Base-by-base conservation (phyloP, 2,888 invertebrate species). In the Stictocephala bisonia region DNA sequence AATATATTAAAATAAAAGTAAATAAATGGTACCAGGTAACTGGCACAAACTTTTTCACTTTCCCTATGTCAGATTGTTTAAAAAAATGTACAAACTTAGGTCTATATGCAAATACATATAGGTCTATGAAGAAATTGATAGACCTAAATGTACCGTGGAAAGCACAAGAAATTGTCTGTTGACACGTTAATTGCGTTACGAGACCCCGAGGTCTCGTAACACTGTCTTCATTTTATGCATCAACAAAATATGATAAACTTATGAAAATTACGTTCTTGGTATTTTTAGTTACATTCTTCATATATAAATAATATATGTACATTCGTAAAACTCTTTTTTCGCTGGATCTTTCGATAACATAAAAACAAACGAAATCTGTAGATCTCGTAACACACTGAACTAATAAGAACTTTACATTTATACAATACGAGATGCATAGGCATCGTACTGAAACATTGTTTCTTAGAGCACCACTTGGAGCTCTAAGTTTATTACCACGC, bases 151-250 rank as follows among this genome's bases (percentile, higher is more conserved):
- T n/a, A n/a, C n/a, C n/a, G n/a, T n/a, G n/a, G n/a, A n/a, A n/a
- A n/a, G n/a, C n/a, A n/a, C n/a, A n/a, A n/a, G n/a, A n/a, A n/a
- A n/a, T n/a, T n/a, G n/a, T n/a, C n/a, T n/a, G n/a, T 40, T 13
- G 41, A 66, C 27, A 69, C 18, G 40, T 15, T 40, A 20, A 35
- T 18, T 40, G 40, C 64, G 24, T 64, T 64, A 27, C 40, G 24
- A 48, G 48, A 48, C n/a, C 48, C 48, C 20, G 48, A 48, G 48
- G 48, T 48, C 20, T 48, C 48, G 48, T 48, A 48, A n/a, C n/a
- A 4, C 22, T 22, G 22, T 22, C 48, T 48, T 2, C 18, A 18
- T 48, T 22, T 48, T 6, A 18, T 18, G 48, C 48, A 22, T 18
- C 11, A 18, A 22, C 22, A 22, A 2, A 3, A 48, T 7, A 48